These are phyloP conservation scores for Rutilus rutilus DNA, from an alignment of 2,113 vertebrate genomes.

Conservation along the genomic window DNA sequence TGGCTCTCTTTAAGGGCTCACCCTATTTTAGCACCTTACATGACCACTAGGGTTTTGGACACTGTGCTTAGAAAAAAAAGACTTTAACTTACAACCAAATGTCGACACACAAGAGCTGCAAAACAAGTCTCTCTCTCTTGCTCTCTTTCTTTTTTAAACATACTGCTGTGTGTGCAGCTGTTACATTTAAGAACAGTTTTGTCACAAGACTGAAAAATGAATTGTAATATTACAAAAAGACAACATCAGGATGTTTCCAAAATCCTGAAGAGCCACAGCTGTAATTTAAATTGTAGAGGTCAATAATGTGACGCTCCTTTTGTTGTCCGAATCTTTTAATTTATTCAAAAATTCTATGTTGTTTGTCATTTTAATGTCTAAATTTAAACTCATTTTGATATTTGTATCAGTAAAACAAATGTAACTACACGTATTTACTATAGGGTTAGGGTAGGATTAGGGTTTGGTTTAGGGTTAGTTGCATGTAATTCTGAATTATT, in stretches of 20 bases:
- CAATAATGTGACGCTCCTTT: neutral
- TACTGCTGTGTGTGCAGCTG: neutral
- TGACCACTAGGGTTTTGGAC: conserved; percentile 34
- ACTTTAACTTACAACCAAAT: neutral
- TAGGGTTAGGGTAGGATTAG: no score
- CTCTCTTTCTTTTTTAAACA: neutral
- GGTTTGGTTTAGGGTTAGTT: no score
- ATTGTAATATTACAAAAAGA: neutral
- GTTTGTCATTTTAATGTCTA: neutral
- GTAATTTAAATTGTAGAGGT: neutral
- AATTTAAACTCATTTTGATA: neutral
- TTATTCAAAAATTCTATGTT: neutral
- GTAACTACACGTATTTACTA: no score
- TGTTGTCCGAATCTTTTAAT: neutral
- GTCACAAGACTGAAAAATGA: neutral
- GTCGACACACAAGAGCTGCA: neutral
- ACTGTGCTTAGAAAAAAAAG: neutral
- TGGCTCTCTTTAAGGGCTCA: conserved; percentile 47
- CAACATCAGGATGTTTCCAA: neutral
- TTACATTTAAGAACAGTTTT: neutral
- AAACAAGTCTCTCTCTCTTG: neutral
- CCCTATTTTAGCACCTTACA: conserved; percentile 31
- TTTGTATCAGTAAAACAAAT: neutral
- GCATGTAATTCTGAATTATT: no score
- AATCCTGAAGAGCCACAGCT: neutral